phyloP scores from a whole-genome alignment of 2,888 invertebrate genomes.

The Chrysotoxum bicinctum region DNA sequence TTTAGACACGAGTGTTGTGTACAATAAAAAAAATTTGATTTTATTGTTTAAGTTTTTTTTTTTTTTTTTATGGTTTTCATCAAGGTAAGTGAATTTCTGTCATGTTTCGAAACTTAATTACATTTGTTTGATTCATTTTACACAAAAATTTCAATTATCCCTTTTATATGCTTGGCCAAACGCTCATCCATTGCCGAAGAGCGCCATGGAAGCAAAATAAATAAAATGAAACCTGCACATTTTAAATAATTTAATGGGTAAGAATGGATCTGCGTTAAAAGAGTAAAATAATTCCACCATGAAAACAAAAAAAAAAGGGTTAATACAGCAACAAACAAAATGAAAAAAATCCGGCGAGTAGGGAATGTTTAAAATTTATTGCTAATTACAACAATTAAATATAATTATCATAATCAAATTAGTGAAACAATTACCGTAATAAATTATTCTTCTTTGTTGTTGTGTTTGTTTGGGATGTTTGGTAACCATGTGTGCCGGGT shows the following conservation, averaged over 20 bases:
- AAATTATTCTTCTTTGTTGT: slow-evolving; percentile 33
- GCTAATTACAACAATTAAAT: slow-evolving; percentile 63
- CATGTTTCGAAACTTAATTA: slow-evolving; percentile 24
- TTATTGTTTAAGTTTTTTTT: background rate
- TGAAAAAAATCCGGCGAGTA: background rate
- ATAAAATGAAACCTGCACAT: slow-evolving; percentile 6
- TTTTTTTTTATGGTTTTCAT: background rate
- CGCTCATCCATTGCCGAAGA: background rate
- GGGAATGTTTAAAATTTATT: slow-evolving; percentile 30
- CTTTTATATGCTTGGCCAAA: background rate
- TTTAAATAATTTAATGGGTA: slow-evolving; percentile 21
- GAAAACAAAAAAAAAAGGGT: slow-evolving; percentile 3
- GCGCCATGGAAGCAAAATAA: background rate
- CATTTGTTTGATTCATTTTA: background rate
- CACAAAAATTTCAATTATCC: slow-evolving; percentile 11
- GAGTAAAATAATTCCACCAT: slow-evolving; percentile 10
- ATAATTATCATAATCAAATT: slow-evolving; percentile 69
- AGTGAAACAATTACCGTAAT: slow-evolving; percentile 62
- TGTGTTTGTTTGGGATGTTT: background rate
- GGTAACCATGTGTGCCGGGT: slow-evolving; percentile 24
- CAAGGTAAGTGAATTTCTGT: slow-evolving; percentile 8
- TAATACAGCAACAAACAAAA: slow-evolving; percentile 18
- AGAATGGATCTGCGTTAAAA: no score
- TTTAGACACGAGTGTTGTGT: background rate
- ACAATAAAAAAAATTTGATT: background rate